Percentiles rank a stretch among this genome's conserved stretches.
These are phyloP conservation scores for Pyrochroa serraticornis DNA, from an alignment of 2,888 invertebrate genomes.

Conservation along the genomic window DNA sequence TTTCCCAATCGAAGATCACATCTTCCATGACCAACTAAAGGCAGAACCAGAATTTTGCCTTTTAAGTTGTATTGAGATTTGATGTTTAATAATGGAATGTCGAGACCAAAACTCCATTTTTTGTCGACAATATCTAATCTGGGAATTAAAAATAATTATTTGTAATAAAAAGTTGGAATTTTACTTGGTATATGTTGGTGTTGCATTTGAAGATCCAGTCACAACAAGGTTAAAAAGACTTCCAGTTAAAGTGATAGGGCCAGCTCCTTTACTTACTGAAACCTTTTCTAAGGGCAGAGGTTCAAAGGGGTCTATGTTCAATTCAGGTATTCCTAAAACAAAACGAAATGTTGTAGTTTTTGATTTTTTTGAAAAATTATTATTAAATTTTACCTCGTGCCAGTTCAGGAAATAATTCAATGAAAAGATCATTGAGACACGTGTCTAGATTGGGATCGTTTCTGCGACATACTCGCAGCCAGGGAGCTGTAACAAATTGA, in stretches of 20 bases:
- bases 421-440: slow-evolving; percentile 62
- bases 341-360: no score
- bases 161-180: slow-evolving; percentile 10
- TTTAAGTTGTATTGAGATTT: slow-evolving; percentile 64
- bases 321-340: slow-evolving; percentile 62
- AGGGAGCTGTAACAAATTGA: slow-evolving; percentile 58
- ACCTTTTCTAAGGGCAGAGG: slow-evolving; percentile 63
- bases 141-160: slow-evolving; percentile 14
- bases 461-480: slow-evolving; percentile 62
- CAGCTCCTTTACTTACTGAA: slow-evolving; percentile 63
- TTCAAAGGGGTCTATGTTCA: slow-evolving; percentile 64
- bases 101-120: slow-evolving; percentile 62
- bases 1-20: slow-evolving; percentile 62
- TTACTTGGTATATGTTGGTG: slow-evolving; percentile 57
- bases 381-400: slow-evolving; percentile 57
- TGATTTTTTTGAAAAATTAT: no score
- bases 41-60: slow-evolving; percentile 65
- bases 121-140: slow-evolving; percentile 62
- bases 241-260: slow-evolving; percentile 62
- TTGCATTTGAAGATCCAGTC: slow-evolving; percentile 65
- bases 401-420: slow-evolving; percentile 63
- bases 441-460: slow-evolving; percentile 61
- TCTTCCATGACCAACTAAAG: slow-evolving; percentile 64
- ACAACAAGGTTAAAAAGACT: slow-evolving; percentile 63
- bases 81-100: slow-evolving; percentile 63